Percentiles rank a stretch among this genome's conserved stretches.
Conservation (phyloP, 2,113 vertebrate genomes). For the Macquaria ambigua region DNA sequence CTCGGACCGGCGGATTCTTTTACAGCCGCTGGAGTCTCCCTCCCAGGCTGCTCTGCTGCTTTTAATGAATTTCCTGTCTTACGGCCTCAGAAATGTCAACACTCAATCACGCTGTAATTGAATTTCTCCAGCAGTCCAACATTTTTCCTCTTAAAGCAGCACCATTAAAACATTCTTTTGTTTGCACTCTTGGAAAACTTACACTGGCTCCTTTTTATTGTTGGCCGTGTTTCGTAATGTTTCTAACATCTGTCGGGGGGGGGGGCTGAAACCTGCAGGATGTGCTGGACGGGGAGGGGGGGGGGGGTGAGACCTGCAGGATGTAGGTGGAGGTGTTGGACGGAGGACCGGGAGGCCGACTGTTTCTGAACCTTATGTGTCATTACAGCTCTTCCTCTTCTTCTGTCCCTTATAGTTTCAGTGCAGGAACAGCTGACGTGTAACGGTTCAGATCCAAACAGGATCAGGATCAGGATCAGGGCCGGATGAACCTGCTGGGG, state of each 20-base stretch:
- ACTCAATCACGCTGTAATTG: constrained; percentile 83
- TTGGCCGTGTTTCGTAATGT: constrained; percentile 64
- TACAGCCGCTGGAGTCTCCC: constrained; percentile 69
- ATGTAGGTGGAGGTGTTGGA: too few species aligned
- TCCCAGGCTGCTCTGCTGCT: constrained; percentile 65
- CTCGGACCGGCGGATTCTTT: constrained; percentile 67
- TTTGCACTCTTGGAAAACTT: constrained; percentile 73
- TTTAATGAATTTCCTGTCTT: constrained; percentile 84
- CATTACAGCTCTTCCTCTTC: constrained; percentile 29
- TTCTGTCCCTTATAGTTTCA: constrained; percentile 22
- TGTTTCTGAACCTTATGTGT: neutral
- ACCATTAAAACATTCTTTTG: constrained; percentile 82
- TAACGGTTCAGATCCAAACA: neutral
- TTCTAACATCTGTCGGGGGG: constrained; percentile 72
- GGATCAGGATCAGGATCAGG: too few species aligned
- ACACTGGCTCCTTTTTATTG: constrained; percentile 65
- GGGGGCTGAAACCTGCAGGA: constrained; percentile 37
- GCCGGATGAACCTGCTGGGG: too few species aligned
- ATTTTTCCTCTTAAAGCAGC: constrained; percentile 62
- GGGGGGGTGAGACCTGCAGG: too few species aligned
- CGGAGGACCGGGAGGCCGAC: too few species aligned
- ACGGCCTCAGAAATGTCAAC: constrained; percentile 85
- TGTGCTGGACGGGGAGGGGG: too few species aligned
- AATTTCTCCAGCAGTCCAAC: constrained; percentile 79
- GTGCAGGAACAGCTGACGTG: constrained; percentile 41